Evolutionary conservation across 2,888 invertebrate genomes (phyloP).

Genomic region (Alloscopus bannaensis): DNA sequence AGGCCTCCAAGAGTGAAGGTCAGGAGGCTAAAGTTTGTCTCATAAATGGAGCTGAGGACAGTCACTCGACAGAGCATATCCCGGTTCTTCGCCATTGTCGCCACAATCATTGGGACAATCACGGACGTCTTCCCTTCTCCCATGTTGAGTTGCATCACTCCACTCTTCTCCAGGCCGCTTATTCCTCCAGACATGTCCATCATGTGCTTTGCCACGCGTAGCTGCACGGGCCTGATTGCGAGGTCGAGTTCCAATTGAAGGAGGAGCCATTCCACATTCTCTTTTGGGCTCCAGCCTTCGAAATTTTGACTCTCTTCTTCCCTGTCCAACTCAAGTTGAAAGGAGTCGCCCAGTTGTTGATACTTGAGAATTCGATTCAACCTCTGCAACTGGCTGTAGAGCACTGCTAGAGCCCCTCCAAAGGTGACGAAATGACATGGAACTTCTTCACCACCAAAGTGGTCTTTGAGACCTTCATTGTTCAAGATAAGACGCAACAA

Average conservation of each 20-base stretch:
- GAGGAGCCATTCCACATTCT: slow-evolving; percentile 62
- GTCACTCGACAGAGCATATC: slow-evolving; percentile 63
- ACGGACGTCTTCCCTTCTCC: slow-evolving; percentile 71
- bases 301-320: slow-evolving; percentile 33
- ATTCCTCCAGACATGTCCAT: slow-evolving; percentile 51
- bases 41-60: slow-evolving; percentile 63
- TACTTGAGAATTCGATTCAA: slow-evolving; percentile 21
- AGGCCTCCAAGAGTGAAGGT: slow-evolving; percentile 59
- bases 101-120: slow-evolving; percentile 65
- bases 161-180: no score
- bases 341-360: not conserved
- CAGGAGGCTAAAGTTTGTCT: slow-evolving; percentile 53
- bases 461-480: no score
- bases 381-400: slow-evolving; percentile 44
- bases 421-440: not conserved
- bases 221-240: slow-evolving; percentile 64
- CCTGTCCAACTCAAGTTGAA: not conserved
- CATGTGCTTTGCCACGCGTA: slow-evolving; percentile 47
- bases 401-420: slow-evolving; percentile 33
- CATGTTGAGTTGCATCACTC: slow-evolving; percentile 68
- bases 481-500: no score
- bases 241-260: slow-evolving; percentile 67
- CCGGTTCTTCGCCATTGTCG: slow-evolving; percentile 50
- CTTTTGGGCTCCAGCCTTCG: slow-evolving; percentile 51
- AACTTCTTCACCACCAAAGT: no score